Evolutionary conservation across 2,797 vertebrate species (phyloP), one percentile per base, ranked within the genome.

Genomic region (Gymnoscopelus braueri): DNA sequence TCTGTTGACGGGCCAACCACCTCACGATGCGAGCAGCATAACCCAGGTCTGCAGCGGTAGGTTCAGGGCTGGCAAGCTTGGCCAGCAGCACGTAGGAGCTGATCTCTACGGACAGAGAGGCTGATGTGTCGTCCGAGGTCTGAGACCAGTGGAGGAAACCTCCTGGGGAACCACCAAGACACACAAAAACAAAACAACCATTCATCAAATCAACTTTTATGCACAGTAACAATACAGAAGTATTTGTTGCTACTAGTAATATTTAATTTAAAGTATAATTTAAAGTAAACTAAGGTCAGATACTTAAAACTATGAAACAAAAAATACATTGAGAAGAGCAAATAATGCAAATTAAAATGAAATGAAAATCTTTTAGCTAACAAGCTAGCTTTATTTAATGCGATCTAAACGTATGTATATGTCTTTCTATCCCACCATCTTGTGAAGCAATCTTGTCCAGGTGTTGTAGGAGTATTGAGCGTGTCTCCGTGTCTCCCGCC

Each of bases 91-190:
- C 87, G 2, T 91, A 96, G 47, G 96, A 89, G 32, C 91, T 94
- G 74, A 95, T 89, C 90, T 96, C 96, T 84, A 97, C 95, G 61
- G 93, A 88, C 49, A 95, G 86, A 57, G 95, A 93, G 55, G 57
- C 12, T 1, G 83, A 89, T 0, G 62, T 72, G 1, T 83, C 77
- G 51, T 35, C 14, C 32, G 71, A 24, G 3, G 23, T 76, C 78
- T 88, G 86, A 59, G 86, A 67, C 93, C 92, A 94, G 74, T 93
- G 80, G 6, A 85, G 69, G 5, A 68, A 63, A 26, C 85, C 77
- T 1, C 87, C 93, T 94, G 52, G 53, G 79, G 79, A 39, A 7
- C 60, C 39, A 67, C 1, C 32, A 14, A 77, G 4, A 14, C 53
- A 48, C 12, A 23, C 32, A 19, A 29, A 69, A 3, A 63, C 39